Conservation (phyloP, 2,113 vertebrate genomes). For the Bolborhynchus lineola region DNA sequence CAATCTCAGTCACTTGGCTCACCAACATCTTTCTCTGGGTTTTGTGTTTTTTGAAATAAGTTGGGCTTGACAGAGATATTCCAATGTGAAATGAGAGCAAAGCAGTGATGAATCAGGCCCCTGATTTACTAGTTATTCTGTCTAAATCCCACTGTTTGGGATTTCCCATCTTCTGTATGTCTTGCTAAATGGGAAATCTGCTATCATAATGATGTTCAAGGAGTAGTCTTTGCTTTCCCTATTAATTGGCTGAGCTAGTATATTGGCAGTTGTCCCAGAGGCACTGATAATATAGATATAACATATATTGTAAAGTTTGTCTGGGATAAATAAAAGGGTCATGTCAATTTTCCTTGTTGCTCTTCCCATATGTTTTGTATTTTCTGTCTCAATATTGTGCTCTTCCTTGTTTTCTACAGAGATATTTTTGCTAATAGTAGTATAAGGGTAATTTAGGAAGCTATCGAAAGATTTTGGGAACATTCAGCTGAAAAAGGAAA, state of each 20-base stretch:
- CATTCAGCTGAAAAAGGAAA: neutral
- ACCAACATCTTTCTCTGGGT: neutral
- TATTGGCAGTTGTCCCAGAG: neutral
- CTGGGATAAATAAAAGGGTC: neutral
- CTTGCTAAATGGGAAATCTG: neutral
- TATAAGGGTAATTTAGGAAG: neutral
- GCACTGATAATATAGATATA: neutral
- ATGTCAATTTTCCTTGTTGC: neutral
- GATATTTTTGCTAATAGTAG: neutral
- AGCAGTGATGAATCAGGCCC: neutral
- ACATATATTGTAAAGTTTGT: neutral
- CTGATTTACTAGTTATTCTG: neutral
- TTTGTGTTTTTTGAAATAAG: neutral
- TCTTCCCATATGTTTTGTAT: neutral
- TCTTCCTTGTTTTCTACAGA: neutral
- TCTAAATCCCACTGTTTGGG: neutral
- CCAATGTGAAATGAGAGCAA: neutral
- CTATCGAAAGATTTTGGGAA: neutral
- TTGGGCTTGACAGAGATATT: neutral
- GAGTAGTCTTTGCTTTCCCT: neutral
- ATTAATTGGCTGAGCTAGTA: neutral
- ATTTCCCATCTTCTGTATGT: neutral
- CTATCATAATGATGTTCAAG: neutral
- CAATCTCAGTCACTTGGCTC: neutral
- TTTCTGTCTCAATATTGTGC: neutral